phyloP scores from a whole-genome alignment of 2,888 invertebrate species.

The Eupithecia subfuscata region DNA sequence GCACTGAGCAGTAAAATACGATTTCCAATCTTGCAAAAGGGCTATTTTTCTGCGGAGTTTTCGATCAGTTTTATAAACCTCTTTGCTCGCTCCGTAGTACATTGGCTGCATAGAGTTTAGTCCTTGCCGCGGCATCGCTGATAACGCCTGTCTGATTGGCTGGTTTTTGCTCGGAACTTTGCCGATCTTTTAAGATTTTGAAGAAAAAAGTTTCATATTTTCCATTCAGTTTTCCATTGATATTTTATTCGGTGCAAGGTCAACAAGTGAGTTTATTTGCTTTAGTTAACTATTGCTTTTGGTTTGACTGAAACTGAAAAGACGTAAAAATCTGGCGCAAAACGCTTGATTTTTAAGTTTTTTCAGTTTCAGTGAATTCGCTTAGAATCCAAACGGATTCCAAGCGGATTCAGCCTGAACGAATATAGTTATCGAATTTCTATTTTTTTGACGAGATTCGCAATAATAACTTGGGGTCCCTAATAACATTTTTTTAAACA shows the following conservation, averaged over 20 bases:
- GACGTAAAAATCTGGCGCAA: too few relatives aligned
- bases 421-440: not conserved
- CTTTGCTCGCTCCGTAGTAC: conserved; percentile 29
- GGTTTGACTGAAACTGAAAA: too few relatives aligned
- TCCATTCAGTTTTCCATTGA: not conserved
- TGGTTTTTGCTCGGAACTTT: conserved; percentile 17
- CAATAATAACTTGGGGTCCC: not conserved
- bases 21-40: conserved; percentile 21
- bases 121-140: conserved; percentile 33
- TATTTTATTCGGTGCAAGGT: not conserved
- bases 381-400: not conserved
- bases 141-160: conserved; percentile 24
- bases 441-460: not conserved
- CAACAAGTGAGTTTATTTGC: not conserved
- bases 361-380: not conserved
- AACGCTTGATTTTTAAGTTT: not conserved
- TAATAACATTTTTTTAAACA: too few relatives aligned
- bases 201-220: conserved; percentile 10
- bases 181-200: conserved; percentile 30
- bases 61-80: conserved; percentile 37
- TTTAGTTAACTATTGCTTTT: not conserved
- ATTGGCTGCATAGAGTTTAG: conserved; percentile 35
- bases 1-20: conserved; percentile 19
- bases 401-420: not conserved
- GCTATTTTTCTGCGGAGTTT: conserved; percentile 27